phyloP scores from a whole-genome alignment of 2,797 vertebrate species.

The Argyrosomus regius region DNA sequence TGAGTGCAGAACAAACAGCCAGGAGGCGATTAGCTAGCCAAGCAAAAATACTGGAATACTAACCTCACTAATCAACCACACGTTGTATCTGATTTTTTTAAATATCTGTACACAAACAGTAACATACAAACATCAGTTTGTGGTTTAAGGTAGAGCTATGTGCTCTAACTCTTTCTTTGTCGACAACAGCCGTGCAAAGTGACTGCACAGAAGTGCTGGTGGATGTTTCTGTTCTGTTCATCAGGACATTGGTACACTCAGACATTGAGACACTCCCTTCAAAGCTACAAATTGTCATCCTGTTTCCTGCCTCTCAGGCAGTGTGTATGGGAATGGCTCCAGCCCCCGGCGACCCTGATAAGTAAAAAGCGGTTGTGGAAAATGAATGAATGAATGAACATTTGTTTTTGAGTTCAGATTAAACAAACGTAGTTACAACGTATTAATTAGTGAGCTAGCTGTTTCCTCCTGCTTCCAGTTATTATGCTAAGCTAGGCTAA shows the following conservation, averaged over 20 bases:
- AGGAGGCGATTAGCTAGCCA: background rate
- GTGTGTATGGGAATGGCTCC: too few species aligned
- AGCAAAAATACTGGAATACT: background rate
- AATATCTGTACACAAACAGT: background rate
- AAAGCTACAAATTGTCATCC: background rate
- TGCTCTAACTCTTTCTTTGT: background rate
- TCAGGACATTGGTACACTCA: background rate
- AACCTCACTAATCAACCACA: slow-evolving; percentile 3
- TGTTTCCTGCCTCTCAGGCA: too few species aligned
- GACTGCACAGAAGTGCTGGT: background rate
- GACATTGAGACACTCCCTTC: background rate
- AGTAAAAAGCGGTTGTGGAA: too few species aligned
- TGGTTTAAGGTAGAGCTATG: slow-evolving; percentile 2
- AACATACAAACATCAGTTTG: slow-evolving; percentile 9
- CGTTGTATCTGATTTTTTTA: slow-evolving; percentile 10
- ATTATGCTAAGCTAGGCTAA: slow-evolving; percentile 1
- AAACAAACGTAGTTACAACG: background rate
- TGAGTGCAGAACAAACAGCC: background rate
- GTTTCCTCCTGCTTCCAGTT: background rate
- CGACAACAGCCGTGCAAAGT: background rate
- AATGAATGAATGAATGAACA: too few species aligned
- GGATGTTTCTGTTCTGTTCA: background rate
- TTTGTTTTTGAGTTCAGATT: background rate
- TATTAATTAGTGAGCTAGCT: background rate
- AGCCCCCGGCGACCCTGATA: too few species aligned